A percentile compares a stretch with the other conserved stretches of the same genome.
Conservation (phyloP, 2,113 vertebrate species). For the Cyanistes caeruleus region DNA sequence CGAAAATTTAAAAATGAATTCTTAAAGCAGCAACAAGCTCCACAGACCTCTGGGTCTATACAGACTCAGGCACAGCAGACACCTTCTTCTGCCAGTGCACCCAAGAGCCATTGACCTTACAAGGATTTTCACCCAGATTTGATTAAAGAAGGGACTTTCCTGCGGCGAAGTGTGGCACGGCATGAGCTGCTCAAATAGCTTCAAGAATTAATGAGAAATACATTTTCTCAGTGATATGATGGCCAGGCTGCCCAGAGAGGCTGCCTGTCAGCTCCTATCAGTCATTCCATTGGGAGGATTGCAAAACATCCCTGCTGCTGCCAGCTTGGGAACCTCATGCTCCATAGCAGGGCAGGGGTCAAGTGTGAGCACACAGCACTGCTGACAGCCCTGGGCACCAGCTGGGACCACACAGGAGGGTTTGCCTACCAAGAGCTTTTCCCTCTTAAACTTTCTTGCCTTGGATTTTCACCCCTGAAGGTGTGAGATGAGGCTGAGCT, state of each 20-base stretch:
- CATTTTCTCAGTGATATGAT: background rate
- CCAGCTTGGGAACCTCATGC: background rate
- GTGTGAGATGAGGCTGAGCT: constrained; percentile 12
- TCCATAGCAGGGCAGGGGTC: background rate
- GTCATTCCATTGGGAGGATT: background rate
- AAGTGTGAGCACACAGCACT: background rate
- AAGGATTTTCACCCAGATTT: background rate
- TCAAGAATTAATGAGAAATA: constrained; percentile 21
- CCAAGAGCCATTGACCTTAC: background rate
- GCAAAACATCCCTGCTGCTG: background rate
- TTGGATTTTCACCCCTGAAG: background rate
- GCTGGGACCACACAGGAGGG: background rate
- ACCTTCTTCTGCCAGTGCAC: background rate
- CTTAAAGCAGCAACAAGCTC: background rate
- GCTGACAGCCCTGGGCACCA: background rate
- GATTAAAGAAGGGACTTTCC: background rate
- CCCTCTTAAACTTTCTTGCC: constrained; percentile 10
- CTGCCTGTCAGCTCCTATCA: constrained; percentile 48
- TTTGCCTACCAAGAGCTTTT: constrained; percentile 29
- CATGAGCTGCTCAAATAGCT: background rate
- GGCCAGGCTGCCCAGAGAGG: background rate
- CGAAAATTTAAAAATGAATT: background rate
- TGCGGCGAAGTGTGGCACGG: background rate
- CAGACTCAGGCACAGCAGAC: background rate
- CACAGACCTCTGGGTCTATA: background rate